Evolutionary conservation across 2,113 vertebrate genomes (phyloP), one percentile per base, ranked within the genome.

Genomic region (Channa argus): DNA sequence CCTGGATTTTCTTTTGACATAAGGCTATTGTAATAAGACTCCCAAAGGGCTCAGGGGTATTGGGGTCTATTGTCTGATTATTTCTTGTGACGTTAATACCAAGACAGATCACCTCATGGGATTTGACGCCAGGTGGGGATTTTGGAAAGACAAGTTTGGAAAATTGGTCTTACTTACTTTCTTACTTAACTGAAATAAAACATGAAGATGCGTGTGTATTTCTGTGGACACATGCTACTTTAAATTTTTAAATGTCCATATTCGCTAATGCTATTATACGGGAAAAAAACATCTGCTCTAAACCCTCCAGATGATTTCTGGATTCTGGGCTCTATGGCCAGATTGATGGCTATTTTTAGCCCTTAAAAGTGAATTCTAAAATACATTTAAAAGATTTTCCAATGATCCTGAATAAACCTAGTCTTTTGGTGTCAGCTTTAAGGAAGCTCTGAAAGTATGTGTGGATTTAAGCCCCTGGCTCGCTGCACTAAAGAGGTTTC

Each of bases 21-120:
- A 64, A 77, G 63, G 65, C 58, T 71, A 75, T 86, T 77, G 84
- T 82, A 73, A 77, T 59, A 51, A 14, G 58, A 65, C 38, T 77
- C 71, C 60, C 5, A 6, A 3, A 59, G n/a, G 56, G 52, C 81
- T 77, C 64, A 10, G 43, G 37, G 52, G 68, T 80, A 58, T 51
- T 39, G 51, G 65, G 74, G 86, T 87, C 44, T 36, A 51, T 58
- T 51, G 34, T 38, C 56, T 66, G 61, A 77, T 88, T 75, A 78
- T 90, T 74, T 75, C 76, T 70, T 67, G n/a, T 80, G 78, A 75
- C 59, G 72, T 74, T 65, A 77, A 77, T 67, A 37, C 36, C 50
- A 36, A 71, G 83, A 87, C 15, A 1, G 61, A 77, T 85, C 61
- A 12, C 46, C 70, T 64, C 34, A 34, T 60, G 72, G 51, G 47